Conservation (phyloP, 2,113 vertebrate genomes). For the Thinocorus orbignyianus region DNA sequence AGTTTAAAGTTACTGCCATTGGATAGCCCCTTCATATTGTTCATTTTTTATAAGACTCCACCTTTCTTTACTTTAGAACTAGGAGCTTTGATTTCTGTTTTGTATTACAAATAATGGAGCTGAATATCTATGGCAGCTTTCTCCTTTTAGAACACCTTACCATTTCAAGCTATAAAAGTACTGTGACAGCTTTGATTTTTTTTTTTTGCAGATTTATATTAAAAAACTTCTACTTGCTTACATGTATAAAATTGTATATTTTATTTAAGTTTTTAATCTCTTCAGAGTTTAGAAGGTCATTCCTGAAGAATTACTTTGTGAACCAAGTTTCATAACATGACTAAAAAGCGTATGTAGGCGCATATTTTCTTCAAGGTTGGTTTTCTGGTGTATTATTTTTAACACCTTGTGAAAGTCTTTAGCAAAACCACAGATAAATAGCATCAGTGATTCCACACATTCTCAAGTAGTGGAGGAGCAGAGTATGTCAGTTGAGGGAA, state of each 20-base stretch:
- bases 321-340: neutral
- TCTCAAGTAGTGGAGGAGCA: neutral
- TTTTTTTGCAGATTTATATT: neutral
- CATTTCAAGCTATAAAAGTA: neutral
- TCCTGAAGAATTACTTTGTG: neutral
- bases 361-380: neutral
- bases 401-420: neutral
- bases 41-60: no score
- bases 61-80: neutral
- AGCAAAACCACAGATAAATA: constrained; percentile 25
- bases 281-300: neutral
- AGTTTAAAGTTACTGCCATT: neutral
- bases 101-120: neutral
- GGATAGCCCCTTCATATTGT: neutral
- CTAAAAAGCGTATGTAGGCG: neutral
- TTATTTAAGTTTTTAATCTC: neutral
- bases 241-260: neutral
- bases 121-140: neutral
- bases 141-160: neutral
- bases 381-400: constrained; percentile 33
- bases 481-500: constrained; percentile 2
- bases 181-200: neutral
- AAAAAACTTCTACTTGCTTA: neutral
- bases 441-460: constrained; percentile 19
- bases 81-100: neutral